Conservation (phyloP, 2,797 vertebrate species). For the Monodelphis domestica region DNA sequence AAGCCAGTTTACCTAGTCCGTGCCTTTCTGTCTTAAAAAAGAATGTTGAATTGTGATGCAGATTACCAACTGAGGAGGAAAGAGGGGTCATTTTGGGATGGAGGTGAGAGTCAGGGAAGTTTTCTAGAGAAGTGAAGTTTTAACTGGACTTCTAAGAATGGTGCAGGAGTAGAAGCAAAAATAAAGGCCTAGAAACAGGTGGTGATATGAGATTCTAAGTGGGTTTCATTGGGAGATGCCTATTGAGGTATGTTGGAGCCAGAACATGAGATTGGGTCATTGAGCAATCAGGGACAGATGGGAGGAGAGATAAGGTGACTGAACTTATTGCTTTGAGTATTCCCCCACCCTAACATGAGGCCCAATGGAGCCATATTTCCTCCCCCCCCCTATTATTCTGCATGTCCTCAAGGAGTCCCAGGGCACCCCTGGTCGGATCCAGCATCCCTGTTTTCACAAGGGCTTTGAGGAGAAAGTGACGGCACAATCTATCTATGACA, state of each 20-base stretch:
- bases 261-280: background rate
- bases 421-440: background rate
- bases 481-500: conserved; percentile 80
- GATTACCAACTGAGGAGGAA: no score
- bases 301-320: background rate
- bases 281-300: background rate
- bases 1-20: no score
- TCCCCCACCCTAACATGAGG: conserved; percentile 25
- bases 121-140: background rate
- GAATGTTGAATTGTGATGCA: no score
- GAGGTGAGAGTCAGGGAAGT: background rate
- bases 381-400: background rate
- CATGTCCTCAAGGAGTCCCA: background rate
- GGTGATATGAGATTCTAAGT: background rate
- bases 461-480: conserved; percentile 73
- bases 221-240: background rate
- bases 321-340: conserved; percentile 26
- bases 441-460: conserved; percentile 90
- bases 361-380: background rate
- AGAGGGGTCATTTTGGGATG: background rate
- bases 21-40: no score
- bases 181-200: background rate
- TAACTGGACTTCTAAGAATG: background rate
- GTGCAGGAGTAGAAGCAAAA: background rate
- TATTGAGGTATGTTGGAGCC: background rate